Base-by-base conservation (phyloP, 2,797 vertebrate species). In the Epinephelus coioides region DNA sequence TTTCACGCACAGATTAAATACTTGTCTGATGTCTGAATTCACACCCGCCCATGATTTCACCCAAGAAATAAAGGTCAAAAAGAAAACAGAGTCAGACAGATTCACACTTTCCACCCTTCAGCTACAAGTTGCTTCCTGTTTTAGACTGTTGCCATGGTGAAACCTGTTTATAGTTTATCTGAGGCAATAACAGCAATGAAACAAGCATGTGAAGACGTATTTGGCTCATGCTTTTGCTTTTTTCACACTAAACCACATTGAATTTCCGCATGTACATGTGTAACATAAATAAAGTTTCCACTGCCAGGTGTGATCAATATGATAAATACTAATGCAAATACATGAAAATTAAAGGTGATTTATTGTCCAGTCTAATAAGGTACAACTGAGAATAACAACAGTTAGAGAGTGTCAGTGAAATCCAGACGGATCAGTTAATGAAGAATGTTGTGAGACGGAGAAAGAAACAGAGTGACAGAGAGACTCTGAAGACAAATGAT, bases 81-180 rank as follows among this genome's bases (percentile, higher is more conserved):
- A 17, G 5, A 63, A 12, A 68, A 7, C 6, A 15, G 6, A 51
- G 10, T 30, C 17, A 15, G 2, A 43, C 3, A 19, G 15, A 60
- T 65, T 88, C 61, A 84, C 73, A 76, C 57, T 14, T 74, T 23
- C 19, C n/a, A n/a, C 10, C 8, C 2, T 19, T 18, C 3, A 17
- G 27, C 27, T 18, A 44, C 4, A 56, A 73, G 38, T 62, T 1
- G 81, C 72, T 93, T 94, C 91, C 93, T 91, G 80, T 92, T 89
- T 89, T 47, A 69, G 21, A 34, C 46, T 34, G 80, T 87, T 87
- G 65, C 71, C 67, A 83, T 86, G n/a, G 85, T n/a, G 19, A 85
- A 40, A 46, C 10, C 38, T 84, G 19, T 75, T 81, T 62, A 47
- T 49, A 71, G 62, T 71, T 77, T 25, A 65, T 64, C 38, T 51